Percentiles rank a stretch among this genome's conserved stretches.
Conservation (phyloP, 2,113 vertebrate genomes). For the Ciconia boyciana region DNA sequence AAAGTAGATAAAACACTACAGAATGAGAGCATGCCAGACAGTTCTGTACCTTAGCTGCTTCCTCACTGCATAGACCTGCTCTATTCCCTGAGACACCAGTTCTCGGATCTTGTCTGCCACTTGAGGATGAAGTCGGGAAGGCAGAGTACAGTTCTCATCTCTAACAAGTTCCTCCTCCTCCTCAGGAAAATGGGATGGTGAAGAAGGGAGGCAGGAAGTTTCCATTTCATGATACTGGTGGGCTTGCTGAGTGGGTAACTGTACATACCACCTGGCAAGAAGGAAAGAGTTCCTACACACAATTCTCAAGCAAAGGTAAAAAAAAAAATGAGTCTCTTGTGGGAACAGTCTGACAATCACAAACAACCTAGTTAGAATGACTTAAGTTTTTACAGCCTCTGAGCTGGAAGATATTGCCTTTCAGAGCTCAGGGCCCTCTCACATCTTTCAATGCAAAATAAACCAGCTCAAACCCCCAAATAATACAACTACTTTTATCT, state of each 20-base stretch:
- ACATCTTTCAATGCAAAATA: background rate
- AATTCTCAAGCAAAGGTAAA: background rate
- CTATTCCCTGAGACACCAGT: conserved; percentile 80
- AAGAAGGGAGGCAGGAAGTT: conserved; percentile 66
- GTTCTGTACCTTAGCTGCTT: conserved; percentile 83
- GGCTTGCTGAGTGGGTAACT: conserved; percentile 85
- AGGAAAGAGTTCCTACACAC: conserved; percentile 17
- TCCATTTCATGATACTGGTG: conserved; percentile 85
- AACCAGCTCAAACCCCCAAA: background rate
- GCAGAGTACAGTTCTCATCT: conserved; percentile 73
- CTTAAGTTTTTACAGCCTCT: background rate
- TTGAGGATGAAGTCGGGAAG: conserved; percentile 84
- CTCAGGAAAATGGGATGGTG: conserved; percentile 71
- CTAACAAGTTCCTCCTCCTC: conserved; percentile 70
- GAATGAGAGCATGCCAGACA: background rate
- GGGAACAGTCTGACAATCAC: background rate
- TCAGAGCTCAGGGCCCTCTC: background rate
- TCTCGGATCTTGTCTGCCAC: conserved; percentile 84
- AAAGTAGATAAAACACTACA: background rate
- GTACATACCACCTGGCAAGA: conserved; percentile 81
- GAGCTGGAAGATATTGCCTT: background rate
- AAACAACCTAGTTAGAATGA: background rate
- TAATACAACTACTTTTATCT: background rate
- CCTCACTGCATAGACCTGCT: conserved; percentile 84
- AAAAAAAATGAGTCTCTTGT: background rate